Evolutionary conservation across 1,140 invertebrate genomes (phyloP), one percentile per base, ranked within the genome.

Genomic region (Drosophila kohkoa): DNA sequence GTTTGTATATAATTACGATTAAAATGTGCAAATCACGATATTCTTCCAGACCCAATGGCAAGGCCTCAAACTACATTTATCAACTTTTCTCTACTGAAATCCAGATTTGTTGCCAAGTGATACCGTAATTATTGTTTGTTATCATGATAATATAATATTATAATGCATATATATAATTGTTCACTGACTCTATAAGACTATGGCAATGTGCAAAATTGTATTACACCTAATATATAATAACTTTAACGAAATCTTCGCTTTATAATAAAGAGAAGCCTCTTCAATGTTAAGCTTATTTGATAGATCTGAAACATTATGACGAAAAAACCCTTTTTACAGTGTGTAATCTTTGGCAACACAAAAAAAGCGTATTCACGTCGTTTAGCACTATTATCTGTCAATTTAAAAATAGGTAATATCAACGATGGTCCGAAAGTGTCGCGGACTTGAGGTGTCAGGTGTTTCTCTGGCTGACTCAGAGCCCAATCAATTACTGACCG

Each of bases 391-490:
- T 71, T 65, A 65, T 57, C 52, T 15, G 20, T 38, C 20, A 46
- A 35, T 52, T 63, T 35, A 16, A 10, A 45, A 62, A 54, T 54
- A 43, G 58, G 8, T 54, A 32, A 28, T 25, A 68, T 68, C 11
- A n/a, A 3, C n/a, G 51, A 7, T 54, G 52, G 70, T 48, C 63
- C 16, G 28, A 59, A 66, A 59, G 54, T 66, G 46, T 11, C 3
- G 13, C 49, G 69, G 66, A 58, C 11, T 3, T 28, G 59, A 75
- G 72, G 66, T 75, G 72, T 75, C 72, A 75, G 72, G 72, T 75
- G 71, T 10, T 32, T n/a, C 32, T 51, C n/a, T 25, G 20, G 16
- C 15, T 63, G 58, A 74, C 8, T 58, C 58, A 64, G 16, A 20
- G 4, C 4, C 15, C 32, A 57, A 57, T 38, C 15, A 57, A 38